A percentile compares a stretch with the other conserved stretches of the same genome.
phyloP scores from a whole-genome alignment of 2,797 vertebrate species.

The Scolopax bukidnonensis region DNA sequence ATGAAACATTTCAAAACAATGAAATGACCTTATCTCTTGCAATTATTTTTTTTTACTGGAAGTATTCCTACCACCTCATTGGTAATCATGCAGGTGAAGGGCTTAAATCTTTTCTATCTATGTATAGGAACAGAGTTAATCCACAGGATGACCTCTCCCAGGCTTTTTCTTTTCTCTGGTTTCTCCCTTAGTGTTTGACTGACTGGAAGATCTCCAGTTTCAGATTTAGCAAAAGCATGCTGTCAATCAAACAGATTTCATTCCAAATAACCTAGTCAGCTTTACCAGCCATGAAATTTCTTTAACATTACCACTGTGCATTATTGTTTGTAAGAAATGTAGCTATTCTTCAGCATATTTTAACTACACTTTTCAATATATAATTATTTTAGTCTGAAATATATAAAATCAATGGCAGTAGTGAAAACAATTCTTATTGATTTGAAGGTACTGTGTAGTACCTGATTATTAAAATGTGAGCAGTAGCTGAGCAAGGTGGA shows the following conservation, averaged over 20 bases:
- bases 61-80: not conserved
- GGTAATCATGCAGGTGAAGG: not conserved
- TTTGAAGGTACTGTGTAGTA: constrained; percentile 8
- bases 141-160: not conserved
- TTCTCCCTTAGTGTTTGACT: not conserved
- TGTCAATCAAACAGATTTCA: not conserved
- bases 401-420: constrained; percentile 3
- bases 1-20: not conserved
- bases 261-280: not conserved
- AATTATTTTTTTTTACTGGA: not conserved
- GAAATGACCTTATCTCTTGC: not conserved
- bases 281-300: not conserved
- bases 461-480: not conserved
- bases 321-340: not conserved
- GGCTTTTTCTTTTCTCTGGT: not conserved
- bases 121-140: not conserved
- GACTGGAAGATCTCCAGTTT: not conserved
- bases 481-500: not conserved
- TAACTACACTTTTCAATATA: not conserved
- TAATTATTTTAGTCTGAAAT: constrained; percentile 25
- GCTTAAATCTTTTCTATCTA: not conserved
- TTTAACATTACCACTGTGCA: not conserved
- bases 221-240: not conserved
- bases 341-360: not conserved
- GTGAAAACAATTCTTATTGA: constrained; percentile 47